Evolutionary conservation across 2,888 invertebrate genomes (phyloP).

Genomic region (Coenonympha glycerion): DNA sequence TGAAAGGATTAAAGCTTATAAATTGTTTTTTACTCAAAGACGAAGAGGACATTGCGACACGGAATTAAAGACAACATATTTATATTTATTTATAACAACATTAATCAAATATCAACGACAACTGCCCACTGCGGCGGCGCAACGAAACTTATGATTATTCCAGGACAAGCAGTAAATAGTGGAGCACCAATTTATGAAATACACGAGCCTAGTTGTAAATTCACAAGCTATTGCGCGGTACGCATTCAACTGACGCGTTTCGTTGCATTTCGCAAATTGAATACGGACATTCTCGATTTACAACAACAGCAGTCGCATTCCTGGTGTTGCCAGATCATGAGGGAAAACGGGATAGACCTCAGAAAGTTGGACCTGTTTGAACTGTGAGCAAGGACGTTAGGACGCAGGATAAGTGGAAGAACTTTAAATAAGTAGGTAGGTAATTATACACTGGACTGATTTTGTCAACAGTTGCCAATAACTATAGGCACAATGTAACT

Average conservation of each 20-base stretch:
- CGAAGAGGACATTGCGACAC: too few relatives aligned
- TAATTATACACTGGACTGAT: too few relatives aligned
- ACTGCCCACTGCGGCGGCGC: not conserved
- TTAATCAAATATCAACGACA: constrained; percentile 1
- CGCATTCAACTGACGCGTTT: constrained; percentile 38
- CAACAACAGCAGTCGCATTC: constrained; percentile 29
- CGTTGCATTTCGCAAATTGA: constrained; percentile 61
- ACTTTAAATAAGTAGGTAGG: too few relatives aligned
- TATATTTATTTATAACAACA: not conserved
- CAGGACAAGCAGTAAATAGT: constrained; percentile 20
- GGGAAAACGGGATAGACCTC: not conserved
- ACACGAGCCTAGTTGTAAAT: constrained; percentile 35
- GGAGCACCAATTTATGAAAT: constrained; percentile 21
- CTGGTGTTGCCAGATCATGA: constrained; percentile 1
- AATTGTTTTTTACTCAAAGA: too few relatives aligned
- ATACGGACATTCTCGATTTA: constrained; percentile 54
- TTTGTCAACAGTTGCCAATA: too few relatives aligned
- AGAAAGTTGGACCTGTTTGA: not conserved
- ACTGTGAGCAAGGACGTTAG: too few relatives aligned
- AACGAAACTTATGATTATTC: constrained; percentile 7
- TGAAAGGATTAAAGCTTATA: too few relatives aligned
- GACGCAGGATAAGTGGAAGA: too few relatives aligned
- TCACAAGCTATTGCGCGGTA: constrained; percentile 29
- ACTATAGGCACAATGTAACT: too few relatives aligned
- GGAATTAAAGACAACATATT: too few relatives aligned